These are phyloP conservation scores for Magallana nippona DNA, from an alignment of 2,888 invertebrate species.

Conservation along the genomic window DNA sequence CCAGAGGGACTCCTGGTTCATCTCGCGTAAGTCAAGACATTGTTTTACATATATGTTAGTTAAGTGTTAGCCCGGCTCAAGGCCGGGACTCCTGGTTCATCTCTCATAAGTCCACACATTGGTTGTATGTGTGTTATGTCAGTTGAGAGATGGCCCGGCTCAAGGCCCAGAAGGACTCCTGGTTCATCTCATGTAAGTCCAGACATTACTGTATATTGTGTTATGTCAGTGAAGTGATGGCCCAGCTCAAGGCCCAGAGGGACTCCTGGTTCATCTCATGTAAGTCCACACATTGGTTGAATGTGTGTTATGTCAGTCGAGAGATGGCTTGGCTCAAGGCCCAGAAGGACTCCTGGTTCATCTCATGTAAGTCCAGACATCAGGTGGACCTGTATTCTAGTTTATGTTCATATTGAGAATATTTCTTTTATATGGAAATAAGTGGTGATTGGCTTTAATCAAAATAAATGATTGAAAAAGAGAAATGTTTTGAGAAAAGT, in stretches of 20 bases:
- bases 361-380: constrained; percentile 67
- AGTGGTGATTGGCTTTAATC: no score
- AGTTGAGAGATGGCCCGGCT: constrained; percentile 86
- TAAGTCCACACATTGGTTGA: no score
- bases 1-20: constrained; percentile 81
- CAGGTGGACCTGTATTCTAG: no score
- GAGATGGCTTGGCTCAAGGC: constrained; percentile 85
- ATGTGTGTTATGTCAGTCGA: constrained; percentile 84
- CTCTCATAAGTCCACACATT: no score
- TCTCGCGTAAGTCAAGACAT: constrained; percentile 67
- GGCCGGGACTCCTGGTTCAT: constrained; percentile 81
- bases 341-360: constrained; percentile 81
- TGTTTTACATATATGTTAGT: constrained; percentile 78
- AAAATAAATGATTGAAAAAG: no score
- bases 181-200: constrained; percentile 79
- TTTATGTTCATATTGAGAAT: no score
- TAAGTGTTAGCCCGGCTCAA: constrained; percentile 86
- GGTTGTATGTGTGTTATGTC: constrained; percentile 54
- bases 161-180: constrained; percentile 81
- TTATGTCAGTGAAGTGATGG: constrained; percentile 86
- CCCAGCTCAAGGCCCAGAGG: constrained; percentile 82
- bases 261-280: constrained; percentile 80
- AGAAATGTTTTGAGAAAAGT: no score
- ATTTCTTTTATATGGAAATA: no score
- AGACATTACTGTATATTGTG: no score